phyloP scores from a whole-genome alignment of 2,888 invertebrate species.

The Parelbella ahira region DNA sequence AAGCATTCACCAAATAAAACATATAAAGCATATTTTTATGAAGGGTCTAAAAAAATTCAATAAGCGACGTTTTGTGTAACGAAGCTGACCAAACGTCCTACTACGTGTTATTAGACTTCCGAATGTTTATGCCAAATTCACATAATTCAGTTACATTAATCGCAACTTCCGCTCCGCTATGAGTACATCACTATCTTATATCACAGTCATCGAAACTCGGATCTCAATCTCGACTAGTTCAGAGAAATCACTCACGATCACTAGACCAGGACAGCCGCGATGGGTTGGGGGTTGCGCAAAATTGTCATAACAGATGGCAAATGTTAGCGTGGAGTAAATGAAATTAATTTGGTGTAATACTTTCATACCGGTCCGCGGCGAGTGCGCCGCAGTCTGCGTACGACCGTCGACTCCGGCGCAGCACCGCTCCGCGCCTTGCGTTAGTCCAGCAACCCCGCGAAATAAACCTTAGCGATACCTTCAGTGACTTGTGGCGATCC shows the following conservation, averaged over 20 bases:
- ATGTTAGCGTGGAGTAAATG: conserved; percentile 63
- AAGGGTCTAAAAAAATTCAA: too few relatives aligned
- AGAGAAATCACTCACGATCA: conserved; percentile 14
- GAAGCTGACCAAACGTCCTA: too few relatives aligned
- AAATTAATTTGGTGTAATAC: conserved; percentile 67
- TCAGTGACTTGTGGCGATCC: conserved; percentile 18
- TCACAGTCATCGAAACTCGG: conserved; percentile 3
- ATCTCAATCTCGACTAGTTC: conserved; percentile 12
- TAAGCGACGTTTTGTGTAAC: too few relatives aligned
- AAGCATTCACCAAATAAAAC: too few relatives aligned
- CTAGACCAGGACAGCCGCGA: too few relatives aligned
- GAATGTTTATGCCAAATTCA: too few relatives aligned
- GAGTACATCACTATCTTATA: conserved; percentile 3
- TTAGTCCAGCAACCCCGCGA: conserved; percentile 11
- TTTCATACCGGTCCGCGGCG: conserved; percentile 55
- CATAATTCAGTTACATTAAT: conserved; percentile 1
- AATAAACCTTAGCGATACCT: background rate
- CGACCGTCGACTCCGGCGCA: conserved; percentile 60
- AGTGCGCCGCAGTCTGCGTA: conserved; percentile 51
- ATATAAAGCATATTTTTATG: too few relatives aligned
- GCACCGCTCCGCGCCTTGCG: too few relatives aligned
- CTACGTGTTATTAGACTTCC: too few relatives aligned
- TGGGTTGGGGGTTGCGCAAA: conserved; percentile 32
- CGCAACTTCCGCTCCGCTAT: conserved; percentile 5
- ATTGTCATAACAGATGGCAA: conserved; percentile 56